These are phyloP conservation scores for Pollimyrus isidori DNA, from an alignment of 2,113 vertebrate genomes.

Conservation along the genomic window DNA sequence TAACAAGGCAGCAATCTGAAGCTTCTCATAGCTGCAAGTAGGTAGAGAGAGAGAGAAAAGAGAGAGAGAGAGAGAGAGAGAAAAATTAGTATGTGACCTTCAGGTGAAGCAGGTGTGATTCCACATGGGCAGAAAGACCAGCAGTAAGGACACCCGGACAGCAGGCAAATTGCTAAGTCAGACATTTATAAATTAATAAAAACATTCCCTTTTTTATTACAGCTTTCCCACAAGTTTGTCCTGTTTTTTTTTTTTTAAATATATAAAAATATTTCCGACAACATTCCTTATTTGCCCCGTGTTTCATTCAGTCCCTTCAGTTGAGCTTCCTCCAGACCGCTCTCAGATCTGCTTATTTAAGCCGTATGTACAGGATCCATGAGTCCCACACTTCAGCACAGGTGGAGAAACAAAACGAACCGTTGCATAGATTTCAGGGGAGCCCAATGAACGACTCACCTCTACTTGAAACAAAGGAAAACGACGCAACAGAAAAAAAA, in stretches of 20 bases:
- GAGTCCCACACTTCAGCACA: conserved; percentile 35
- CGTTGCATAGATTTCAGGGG: conserved; percentile 65
- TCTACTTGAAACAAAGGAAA: background rate
- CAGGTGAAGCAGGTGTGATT: background rate
- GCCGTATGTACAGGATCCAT: conserved; percentile 50
- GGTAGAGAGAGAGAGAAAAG: background rate
- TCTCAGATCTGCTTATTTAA: conserved; percentile 29
- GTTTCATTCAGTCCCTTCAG: conserved; percentile 46
- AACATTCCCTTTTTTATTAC: conserved; percentile 68
- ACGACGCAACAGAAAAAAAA: background rate
- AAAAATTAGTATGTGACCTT: background rate
- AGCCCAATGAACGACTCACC: background rate
- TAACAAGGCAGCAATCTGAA: background rate
- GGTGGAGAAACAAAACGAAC: conserved; percentile 30
- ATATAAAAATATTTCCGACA: conserved; percentile 70
- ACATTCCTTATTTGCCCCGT: conserved; percentile 56
- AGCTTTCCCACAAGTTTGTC: conserved; percentile 44
- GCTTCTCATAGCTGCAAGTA: background rate
- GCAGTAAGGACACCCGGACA: conserved; percentile 43
- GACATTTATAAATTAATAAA: conserved; percentile 74
- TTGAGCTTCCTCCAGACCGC: conserved; percentile 33
- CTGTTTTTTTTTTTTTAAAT: conserved; percentile 43
- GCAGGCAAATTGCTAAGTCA: conserved; percentile 57
- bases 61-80: background rate
- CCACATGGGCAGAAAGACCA: background rate